These are phyloP conservation scores for Merluccius polli DNA, from an alignment of 2,797 vertebrate species.

Conservation along the genomic window DNA sequence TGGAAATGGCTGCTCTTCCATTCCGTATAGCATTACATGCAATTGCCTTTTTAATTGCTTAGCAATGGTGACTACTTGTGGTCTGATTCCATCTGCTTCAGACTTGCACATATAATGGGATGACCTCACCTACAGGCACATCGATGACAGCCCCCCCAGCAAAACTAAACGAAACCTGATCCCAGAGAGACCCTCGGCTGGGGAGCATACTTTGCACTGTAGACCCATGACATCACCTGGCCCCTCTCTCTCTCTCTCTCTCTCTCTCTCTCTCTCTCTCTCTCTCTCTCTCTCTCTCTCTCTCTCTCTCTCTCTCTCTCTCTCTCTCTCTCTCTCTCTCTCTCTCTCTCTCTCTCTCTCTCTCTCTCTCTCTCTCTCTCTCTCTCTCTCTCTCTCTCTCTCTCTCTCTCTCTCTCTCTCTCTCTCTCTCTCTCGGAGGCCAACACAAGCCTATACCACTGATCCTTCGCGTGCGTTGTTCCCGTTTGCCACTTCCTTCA, in stretches of 20 bases:
- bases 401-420: conserved; percentile 11
- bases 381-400: conserved; percentile 18
- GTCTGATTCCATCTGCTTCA: conserved; percentile 51
- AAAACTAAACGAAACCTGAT: conserved; percentile 62
- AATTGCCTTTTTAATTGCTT: conserved; percentile 51
- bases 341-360: conserved; percentile 19
- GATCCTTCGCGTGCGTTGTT: neutral
- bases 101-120: conserved; percentile 34
- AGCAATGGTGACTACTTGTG: conserved; percentile 39
- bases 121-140: conserved; percentile 54
- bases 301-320: conserved; percentile 26
- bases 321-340: conserved; percentile 10
- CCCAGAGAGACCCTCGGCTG: conserved; percentile 49
- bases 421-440: neutral
- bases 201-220: conserved; percentile 55
- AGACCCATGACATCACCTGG: conserved; percentile 56
- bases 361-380: conserved; percentile 11
- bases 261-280: neutral
- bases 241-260: conserved; percentile 24
- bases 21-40: conserved; percentile 13
- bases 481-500: conserved; percentile 4
- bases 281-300: neutral
- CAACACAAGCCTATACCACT: conserved; percentile 5
- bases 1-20: neutral
- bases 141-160: conserved; percentile 33